Evolutionary conservation across 2,113 vertebrate species (phyloP).

Genomic region (Setophaga kirtlandii): DNA sequence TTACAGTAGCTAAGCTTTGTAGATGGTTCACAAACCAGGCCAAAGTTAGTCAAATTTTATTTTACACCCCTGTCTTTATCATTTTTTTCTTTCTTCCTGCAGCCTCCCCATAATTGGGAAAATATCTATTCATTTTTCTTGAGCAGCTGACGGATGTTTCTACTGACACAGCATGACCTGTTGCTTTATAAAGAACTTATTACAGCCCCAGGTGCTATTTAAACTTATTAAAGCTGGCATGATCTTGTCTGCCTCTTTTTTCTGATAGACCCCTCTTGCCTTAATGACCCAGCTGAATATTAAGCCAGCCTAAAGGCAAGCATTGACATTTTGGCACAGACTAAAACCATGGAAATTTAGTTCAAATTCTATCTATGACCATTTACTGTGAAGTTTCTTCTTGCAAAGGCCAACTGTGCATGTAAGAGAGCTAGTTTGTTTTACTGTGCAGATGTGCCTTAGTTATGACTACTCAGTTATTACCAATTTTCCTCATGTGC

Average conservation of each 20-base stretch:
- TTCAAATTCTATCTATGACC: background rate
- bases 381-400: background rate
- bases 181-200: constrained; percentile 36
- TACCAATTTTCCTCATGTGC: background rate
- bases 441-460: background rate
- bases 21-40: background rate
- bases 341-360: background rate
- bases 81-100: background rate
- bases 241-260: constrained; percentile 9
- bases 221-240: constrained; percentile 47
- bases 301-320: constrained; percentile 51
- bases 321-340: constrained; percentile 58
- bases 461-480: background rate
- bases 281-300: constrained; percentile 50
- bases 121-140: background rate
- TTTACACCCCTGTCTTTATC: background rate
- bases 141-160: background rate
- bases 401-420: background rate
- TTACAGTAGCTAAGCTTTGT: background rate
- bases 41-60: background rate
- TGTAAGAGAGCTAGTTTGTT: background rate
- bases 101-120: background rate
- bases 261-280: constrained; percentile 4
- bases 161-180: constrained; percentile 36
- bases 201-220: constrained; percentile 45